Evolutionary conservation across 2,888 invertebrate species (phyloP).

Genomic region (Galerucella calmariensis): DNA sequence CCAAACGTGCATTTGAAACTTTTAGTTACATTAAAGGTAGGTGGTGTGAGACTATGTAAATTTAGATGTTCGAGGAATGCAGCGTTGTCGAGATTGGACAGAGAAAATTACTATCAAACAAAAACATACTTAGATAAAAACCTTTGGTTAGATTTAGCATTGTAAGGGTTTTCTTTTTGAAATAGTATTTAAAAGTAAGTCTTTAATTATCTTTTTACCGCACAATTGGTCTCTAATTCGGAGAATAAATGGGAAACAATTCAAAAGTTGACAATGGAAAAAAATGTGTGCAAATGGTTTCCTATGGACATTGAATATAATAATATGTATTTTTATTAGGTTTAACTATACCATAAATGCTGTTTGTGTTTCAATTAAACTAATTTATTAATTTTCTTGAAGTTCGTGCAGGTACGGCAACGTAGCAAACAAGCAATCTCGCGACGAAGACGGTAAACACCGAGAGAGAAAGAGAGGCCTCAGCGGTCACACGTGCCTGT

Average conservation of each 20-base stretch:
- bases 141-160: too few species aligned
- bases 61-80: conserved; percentile 6
- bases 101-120: neutral
- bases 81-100: conserved; percentile 23
- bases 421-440: conserved; percentile 24
- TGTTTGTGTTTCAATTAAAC: neutral
- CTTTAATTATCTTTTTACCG: too few species aligned
- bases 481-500: conserved; percentile 65
- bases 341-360: too few species aligned
- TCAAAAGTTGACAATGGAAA: too few species aligned
- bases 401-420: conserved; percentile 17
- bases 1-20: neutral
- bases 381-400: neutral
- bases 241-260: too few species aligned
- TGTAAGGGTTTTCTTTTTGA: too few species aligned
- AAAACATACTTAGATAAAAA: neutral
- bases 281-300: too few species aligned
- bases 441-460: conserved; percentile 9
- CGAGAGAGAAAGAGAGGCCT: conserved; percentile 39
- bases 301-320: too few species aligned
- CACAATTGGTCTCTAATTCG: too few species aligned
- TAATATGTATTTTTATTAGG: too few species aligned
- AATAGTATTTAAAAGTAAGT: too few species aligned
- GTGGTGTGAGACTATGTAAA: conserved; percentile 44
- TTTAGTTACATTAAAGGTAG: conserved; percentile 41